Evolutionary conservation across 1,140 invertebrate species (phyloP).

Genomic region (Gonioctena quinquepunctata): DNA sequence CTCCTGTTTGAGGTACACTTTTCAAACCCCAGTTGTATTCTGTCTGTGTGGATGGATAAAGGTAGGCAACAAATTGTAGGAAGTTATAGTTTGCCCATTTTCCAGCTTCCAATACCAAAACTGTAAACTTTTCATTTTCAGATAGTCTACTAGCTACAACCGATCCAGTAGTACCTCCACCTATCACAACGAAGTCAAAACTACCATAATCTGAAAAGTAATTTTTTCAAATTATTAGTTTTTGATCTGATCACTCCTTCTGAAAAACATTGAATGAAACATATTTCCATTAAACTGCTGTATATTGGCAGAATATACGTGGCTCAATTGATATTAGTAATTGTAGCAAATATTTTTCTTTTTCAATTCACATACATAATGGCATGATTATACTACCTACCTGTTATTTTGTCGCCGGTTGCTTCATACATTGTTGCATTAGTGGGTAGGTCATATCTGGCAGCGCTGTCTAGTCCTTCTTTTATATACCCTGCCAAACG

Average conservation of each 20-base stretch:
- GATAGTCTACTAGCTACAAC: conserved; percentile 59
- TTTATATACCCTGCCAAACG: not conserved
- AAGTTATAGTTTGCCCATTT: not conserved
- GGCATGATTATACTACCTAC: too few species aligned
- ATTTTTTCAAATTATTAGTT: too few species aligned
- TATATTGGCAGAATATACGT: too few species aligned
- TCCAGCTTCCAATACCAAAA: conserved; percentile 22
- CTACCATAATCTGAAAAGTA: not conserved
- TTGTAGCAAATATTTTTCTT: too few species aligned
- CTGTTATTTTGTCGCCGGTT: not conserved
- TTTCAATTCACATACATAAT: too few species aligned
- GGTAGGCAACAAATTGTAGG: not conserved
- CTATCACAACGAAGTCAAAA: conserved; percentile 62
- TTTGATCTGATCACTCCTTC: too few species aligned
- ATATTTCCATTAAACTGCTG: too few species aligned
- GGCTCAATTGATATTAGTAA: too few species aligned
- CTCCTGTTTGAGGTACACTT: conserved; percentile 4
- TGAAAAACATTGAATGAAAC: too few species aligned
- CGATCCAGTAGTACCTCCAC: conserved; percentile 69
- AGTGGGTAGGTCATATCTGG: not conserved
- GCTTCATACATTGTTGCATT: not conserved
- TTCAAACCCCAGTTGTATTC: conserved; percentile 12
- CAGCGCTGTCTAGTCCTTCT: not conserved
- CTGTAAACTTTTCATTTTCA: conserved; percentile 27
- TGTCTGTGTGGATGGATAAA: not conserved